Percentiles rank a stretch among this genome's conserved stretches.
Conservation (phyloP, 2,797 vertebrate species). For the Pipistrellus kuhlii region DNA sequence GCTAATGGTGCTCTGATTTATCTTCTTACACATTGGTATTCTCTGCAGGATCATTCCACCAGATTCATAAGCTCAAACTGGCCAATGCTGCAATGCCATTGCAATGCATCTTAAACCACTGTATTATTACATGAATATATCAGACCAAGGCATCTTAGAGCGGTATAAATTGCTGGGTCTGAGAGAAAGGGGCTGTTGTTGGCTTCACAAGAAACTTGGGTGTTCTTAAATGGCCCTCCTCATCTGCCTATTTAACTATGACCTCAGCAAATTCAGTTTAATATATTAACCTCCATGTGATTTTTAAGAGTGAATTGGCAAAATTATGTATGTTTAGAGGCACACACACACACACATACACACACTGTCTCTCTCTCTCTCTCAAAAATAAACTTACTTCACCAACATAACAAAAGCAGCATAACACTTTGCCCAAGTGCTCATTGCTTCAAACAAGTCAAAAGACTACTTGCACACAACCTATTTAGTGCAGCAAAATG, state of each 20-base stretch:
- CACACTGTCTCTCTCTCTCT: too few species aligned
- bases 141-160: background rate
- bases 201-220: constrained; percentile 43
- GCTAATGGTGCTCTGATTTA: background rate
- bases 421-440: constrained; percentile 13
- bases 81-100: background rate
- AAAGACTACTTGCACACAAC: constrained; percentile 41
- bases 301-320: constrained; percentile 52
- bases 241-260: background rate
- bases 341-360: background rate
- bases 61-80: background rate
- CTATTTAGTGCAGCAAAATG: constrained; percentile 13
- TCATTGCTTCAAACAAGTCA: constrained; percentile 48
- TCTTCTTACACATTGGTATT: background rate
- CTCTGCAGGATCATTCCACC: background rate
- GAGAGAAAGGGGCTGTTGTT: background rate
- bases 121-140: background rate
- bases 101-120: background rate
- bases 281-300: background rate
- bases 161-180: background rate
- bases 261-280: constrained; percentile 40
- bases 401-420: background rate
- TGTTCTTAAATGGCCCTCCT: constrained; percentile 18
- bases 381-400: constrained; percentile 31
- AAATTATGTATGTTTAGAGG: constrained; percentile 36